Evolutionary conservation across 53 echinoderm and acorn worm genomes (phyloP).

Genomic region (Temnopleurus reevesii): DNA sequence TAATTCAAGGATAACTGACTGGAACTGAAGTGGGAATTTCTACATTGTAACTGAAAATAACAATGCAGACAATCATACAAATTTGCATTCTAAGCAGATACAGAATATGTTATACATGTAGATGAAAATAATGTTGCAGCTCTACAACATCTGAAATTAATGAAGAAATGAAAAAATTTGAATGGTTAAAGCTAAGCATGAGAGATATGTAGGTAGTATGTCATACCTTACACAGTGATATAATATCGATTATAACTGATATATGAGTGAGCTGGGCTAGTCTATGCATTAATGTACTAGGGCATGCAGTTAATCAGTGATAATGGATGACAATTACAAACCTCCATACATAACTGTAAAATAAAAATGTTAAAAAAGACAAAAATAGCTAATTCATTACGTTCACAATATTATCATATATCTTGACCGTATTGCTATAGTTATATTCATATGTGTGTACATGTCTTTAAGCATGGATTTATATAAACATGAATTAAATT

Average conservation of each 20-base stretch:
- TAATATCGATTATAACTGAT: neutral
- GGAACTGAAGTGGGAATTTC: too few species aligned
- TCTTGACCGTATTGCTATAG: too few species aligned
- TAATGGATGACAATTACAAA: neutral
- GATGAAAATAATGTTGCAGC: neutral
- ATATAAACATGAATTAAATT: too few species aligned
- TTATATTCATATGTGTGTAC: neutral
- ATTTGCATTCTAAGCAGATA: too few species aligned
- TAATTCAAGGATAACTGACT: too few species aligned
- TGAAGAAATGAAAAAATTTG: neutral
- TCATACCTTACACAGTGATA: too few species aligned
- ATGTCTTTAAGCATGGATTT: too few species aligned
- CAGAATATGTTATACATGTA: neutral
- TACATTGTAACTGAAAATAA: too few species aligned
- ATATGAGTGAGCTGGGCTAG: neutral
- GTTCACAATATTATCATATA: too few species aligned
- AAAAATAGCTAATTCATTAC: too few species aligned
- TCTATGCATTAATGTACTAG: neutral
- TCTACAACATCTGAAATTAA: neutral
- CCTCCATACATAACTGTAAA: constrained; percentile 50
- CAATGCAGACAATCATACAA: too few species aligned
- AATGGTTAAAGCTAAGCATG: neutral
- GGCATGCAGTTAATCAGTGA: neutral
- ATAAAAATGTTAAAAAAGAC: neutral
- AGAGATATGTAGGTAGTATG: too few species aligned